Conservation (phyloP, 2,113 vertebrate genomes). For the Scatophagus argus region DNA sequence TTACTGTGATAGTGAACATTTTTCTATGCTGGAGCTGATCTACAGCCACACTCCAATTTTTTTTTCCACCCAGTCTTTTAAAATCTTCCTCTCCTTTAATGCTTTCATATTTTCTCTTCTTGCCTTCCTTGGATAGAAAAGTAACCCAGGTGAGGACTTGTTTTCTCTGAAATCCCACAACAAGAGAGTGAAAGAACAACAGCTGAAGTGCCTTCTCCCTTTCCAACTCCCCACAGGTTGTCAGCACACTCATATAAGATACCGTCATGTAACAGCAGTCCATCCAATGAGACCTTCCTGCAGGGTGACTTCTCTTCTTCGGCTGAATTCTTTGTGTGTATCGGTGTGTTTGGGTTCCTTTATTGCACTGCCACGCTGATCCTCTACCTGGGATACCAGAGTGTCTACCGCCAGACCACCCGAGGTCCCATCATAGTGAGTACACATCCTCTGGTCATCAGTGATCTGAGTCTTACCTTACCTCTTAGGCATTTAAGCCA, state of each 20-base stretch:
- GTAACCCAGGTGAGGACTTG: slow-evolving; percentile 65
- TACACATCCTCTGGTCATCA: background rate
- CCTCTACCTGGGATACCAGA: slow-evolving; percentile 93
- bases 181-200: background rate
- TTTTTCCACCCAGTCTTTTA: background rate
- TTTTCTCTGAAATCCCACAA: slow-evolving; percentile 28
- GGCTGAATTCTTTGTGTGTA: slow-evolving; percentile 92
- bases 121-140: slow-evolving; percentile 63
- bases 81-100: slow-evolving; percentile 11
- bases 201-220: background rate
- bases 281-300: slow-evolving; percentile 72
- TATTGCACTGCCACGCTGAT: slow-evolving; percentile 91
- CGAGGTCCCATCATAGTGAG: slow-evolving; percentile 90
- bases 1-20: background rate
- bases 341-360: slow-evolving; percentile 94
- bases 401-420: slow-evolving; percentile 86
- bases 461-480: background rate
- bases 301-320: slow-evolving; percentile 93
- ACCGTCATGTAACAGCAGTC: slow-evolving; percentile 67
- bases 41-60: background rate
- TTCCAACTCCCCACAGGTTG: slow-evolving; percentile 80
- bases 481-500: background rate
- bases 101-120: slow-evolving; percentile 33
- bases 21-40: background rate
- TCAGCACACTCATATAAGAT: slow-evolving; percentile 78